Base-by-base conservation (phyloP, 2,113 vertebrate genomes). In the Burhinus oedicnemus region DNA sequence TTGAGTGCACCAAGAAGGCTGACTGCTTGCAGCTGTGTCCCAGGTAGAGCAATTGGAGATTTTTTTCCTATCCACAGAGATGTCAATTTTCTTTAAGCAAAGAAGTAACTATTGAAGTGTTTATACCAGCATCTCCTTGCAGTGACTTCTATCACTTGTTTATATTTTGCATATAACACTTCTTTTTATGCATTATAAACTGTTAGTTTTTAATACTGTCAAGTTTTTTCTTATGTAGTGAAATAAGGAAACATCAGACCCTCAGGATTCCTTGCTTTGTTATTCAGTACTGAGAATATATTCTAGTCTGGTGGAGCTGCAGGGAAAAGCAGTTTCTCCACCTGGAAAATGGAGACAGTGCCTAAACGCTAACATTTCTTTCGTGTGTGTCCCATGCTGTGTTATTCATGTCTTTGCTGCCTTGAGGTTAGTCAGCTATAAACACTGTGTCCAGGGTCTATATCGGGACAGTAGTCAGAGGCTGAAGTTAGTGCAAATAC, bases 401-500 rank as follows among this genome's bases (percentile, higher is more conserved):
- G 3, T 55, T 66, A 11, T 16, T 54, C 8, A 2, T 8, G 17
- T 20, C 40, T 75, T 7, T 36, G 36, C 71, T 72, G 75, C 70
- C 70, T 44, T 19, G 51, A 42, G 30, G 38, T 5, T 26, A 25
- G 27, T 29, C 44, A 44, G 30, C 58, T 8, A 2, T 12, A 6
- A 80, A n/a, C 0, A 0, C 47, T 4, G 7, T 32, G 71, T 3
- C 27, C 23, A 5, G 34, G 84, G 12, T 38, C 42, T 55, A 3
- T 42, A 9, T 14, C 0, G 2, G 54, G 75, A 18, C 64, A 12
- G 22, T 5, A 20, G 30, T 34, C 38, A 36, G 62, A 20, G 30
- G 30, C 66, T 60, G 58, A 42, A 40, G 62, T 3, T 47, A 5
- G 68, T 87, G 76, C 45, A 36, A 44, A 51, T 6, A 20, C 3